Evolutionary conservation across 2,888 invertebrate genomes (phyloP), one percentile per base, ranked within the genome.

Genomic region (Drosophila niveifrons): DNA sequence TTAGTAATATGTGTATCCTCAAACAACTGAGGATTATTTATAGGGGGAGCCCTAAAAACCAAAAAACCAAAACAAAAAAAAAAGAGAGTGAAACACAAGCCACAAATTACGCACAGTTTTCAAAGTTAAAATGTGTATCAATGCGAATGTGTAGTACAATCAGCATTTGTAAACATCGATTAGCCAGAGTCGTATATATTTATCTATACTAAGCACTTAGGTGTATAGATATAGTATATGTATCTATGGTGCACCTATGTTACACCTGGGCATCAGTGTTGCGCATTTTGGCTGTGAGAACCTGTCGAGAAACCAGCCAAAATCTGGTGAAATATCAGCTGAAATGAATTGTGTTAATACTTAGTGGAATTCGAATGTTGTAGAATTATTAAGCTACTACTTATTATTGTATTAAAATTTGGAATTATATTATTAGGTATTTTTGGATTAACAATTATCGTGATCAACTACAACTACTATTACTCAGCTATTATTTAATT

Each of bases 91-190:
- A 6, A 36, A 34, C 17, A 47, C 55, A 53, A 59, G 53, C 41
- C 55, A 65, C 66, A 52, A 72, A 73, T 65, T 65, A 73, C 78
- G 78, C 61, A 74, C 57, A 64, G 72, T 52, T 74, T 74, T 43
- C 72, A 74, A 74, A 77, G 56, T 74, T 57, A 52, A 64, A 73
- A 59, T 65, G 57, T 65, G 57, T 41, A 10, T 34, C 55, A 63
- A 63, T 76, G n/a, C 39, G 59, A 63, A 63, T 76, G 63, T 6
- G 23, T 23, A 6, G 23, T 52, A 34, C 46, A 57, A 66, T 74
- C 75, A 39, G 39, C 63, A 75, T 52, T 73, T 59, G 66, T 72
- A 55, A 66, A 57, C 68, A 62, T 52, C 66, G 72, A 66, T 71
- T 71, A 64, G 44, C 41, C 50, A 51, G n/a, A 23, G 43, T 50